These are phyloP conservation scores for Sinosuthora webbiana DNA, from an alignment of 2,113 vertebrate genomes.

Conservation along the genomic window DNA sequence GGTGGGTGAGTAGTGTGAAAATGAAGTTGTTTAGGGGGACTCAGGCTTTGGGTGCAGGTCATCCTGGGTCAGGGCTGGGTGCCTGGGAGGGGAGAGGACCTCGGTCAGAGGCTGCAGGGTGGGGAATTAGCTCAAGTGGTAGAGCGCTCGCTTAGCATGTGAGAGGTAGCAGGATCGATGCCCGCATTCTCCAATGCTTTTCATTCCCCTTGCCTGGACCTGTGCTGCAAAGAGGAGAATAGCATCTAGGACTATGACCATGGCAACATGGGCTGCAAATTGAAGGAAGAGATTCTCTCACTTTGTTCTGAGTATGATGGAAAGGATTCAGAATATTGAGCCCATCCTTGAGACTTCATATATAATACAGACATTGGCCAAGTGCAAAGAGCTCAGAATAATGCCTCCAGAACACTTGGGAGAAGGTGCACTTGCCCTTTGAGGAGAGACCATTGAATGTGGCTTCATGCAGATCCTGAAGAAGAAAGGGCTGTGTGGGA, in stretches of 20 bases:
- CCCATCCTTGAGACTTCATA: background rate
- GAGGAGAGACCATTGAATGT: background rate
- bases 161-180: background rate
- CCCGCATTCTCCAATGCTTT: background rate
- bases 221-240: background rate
- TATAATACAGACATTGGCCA: background rate
- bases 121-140: background rate
- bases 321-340: background rate
- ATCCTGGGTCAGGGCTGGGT: too few relatives aligned
- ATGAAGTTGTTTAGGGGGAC: fast-evolving
- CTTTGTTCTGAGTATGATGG: background rate
- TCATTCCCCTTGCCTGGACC: background rate
- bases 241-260: background rate
- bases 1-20: background rate
- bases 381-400: background rate
- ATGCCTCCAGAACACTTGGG: background rate
- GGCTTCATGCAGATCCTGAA: background rate
- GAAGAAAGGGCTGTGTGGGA: background rate
- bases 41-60: background rate
- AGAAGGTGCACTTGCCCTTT: background rate
- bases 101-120: background rate
- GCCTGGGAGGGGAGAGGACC: background rate
- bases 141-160: slow-evolving; percentile 5
- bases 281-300: background rate
- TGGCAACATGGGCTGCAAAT: background rate